These are phyloP conservation scores for Pelochelys cantorii DNA, from an alignment of 2,797 vertebrate genomes.

Conservation along the genomic window DNA sequence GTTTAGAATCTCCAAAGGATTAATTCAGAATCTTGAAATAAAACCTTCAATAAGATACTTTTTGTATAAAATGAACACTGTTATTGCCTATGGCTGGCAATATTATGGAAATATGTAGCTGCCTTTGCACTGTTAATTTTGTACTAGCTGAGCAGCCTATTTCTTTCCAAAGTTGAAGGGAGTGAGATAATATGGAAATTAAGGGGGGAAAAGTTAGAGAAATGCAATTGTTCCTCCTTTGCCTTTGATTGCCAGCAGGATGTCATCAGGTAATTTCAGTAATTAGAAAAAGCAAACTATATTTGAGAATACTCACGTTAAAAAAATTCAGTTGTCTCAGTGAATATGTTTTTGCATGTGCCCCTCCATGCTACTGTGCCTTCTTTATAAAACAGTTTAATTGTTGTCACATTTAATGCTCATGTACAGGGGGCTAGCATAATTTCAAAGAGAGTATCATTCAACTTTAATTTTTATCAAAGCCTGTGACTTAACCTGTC, in stretches of 20 bases:
- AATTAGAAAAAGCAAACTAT: not conserved
- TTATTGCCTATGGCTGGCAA: not conserved
- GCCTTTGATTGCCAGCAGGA: not conserved
- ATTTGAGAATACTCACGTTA: not conserved
- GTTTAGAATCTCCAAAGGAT: not conserved
- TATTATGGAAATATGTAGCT: not conserved
- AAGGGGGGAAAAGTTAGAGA: not conserved
- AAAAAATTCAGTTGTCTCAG: not conserved
- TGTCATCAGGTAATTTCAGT: conserved; percentile 1
- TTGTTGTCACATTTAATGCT: conserved; percentile 14
- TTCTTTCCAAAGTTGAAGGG: not conserved
- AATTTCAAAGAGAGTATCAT: not conserved
- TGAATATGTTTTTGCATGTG: not conserved
- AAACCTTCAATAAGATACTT: not conserved
- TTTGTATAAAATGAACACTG: not conserved
- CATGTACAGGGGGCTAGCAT: not conserved
- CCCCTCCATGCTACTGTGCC: not conserved
- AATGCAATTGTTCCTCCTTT: not conserved
- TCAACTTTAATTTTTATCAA: not conserved
- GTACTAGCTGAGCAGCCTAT: not conserved
- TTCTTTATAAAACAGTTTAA: conserved; percentile 1
- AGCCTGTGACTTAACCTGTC: not conserved
- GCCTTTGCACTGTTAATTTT: not conserved
- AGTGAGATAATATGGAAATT: not conserved
- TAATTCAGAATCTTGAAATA: not conserved